phyloP scores from a whole-genome alignment of 2,113 vertebrate genomes.

The Microcebus tavaratra region DNA sequence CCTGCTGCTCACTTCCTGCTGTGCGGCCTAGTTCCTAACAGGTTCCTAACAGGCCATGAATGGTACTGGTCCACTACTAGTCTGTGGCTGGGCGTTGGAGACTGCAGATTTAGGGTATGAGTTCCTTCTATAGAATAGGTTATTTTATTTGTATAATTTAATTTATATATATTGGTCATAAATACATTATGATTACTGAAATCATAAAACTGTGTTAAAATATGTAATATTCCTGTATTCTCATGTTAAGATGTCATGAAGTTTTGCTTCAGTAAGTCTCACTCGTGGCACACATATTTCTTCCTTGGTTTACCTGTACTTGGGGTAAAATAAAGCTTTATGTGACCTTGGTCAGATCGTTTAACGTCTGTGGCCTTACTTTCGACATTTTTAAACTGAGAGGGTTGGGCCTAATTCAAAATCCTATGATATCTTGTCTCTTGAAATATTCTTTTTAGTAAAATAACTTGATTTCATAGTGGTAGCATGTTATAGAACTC shows the following conservation, averaged over 20 bases:
- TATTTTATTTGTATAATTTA: neutral
- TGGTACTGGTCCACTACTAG: too few species aligned
- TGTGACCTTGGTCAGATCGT: neutral
- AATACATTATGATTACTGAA: neutral
- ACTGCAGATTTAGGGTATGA: neutral
- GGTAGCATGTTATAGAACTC: neutral
- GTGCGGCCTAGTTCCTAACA: too few species aligned
- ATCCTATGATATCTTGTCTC: neutral
- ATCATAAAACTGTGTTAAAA: neutral
- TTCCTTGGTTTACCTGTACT: neutral
- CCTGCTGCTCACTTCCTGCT: too few species aligned
- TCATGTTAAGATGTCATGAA: neutral
- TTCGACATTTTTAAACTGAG: neutral
- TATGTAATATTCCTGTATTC: neutral
- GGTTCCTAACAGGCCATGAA: too few species aligned
- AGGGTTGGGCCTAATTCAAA: neutral
- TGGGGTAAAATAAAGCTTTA: neutral
- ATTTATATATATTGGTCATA: neutral
- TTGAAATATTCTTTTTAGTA: neutral
- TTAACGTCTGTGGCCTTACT: neutral
- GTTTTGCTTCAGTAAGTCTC: neutral
- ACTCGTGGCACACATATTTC: neutral
- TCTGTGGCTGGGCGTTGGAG: too few species aligned
- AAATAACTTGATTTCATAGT: conserved; percentile 11
- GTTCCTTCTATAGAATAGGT: neutral